These are phyloP conservation scores for Venustaconcha ellipsiformis DNA, from an alignment of 1,140 invertebrate genomes.

Conservation along the genomic window DNA sequence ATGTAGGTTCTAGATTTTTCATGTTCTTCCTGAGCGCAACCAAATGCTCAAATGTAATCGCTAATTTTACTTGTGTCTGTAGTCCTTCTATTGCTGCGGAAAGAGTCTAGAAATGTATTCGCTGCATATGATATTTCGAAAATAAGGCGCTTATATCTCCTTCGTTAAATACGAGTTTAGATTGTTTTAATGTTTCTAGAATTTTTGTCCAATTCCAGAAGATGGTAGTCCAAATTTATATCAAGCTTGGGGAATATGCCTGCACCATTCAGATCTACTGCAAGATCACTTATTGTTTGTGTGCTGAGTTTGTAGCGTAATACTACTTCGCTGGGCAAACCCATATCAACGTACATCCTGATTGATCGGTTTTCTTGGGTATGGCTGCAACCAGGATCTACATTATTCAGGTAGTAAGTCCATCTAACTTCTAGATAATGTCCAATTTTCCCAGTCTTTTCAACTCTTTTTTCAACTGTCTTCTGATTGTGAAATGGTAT, in stretches of 20 bases:
- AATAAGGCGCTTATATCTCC: conserved; percentile 29
- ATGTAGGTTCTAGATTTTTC: too few species aligned
- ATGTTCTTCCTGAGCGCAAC: too few species aligned
- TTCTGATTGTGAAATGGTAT: neutral
- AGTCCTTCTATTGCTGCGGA: conserved; percentile 14
- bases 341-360: conserved; percentile 44
- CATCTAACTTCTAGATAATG: conserved; percentile 46
- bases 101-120: conserved; percentile 41
- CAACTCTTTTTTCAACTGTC: conserved; percentile 29
- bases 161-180: conserved; percentile 33
- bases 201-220: conserved; percentile 24
- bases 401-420: conserved; percentile 49
- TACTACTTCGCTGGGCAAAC: conserved; percentile 35
- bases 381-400: conserved; percentile 31
- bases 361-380: conserved; percentile 34
- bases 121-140: conserved; percentile 39
- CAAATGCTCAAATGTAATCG: conserved; percentile 40
- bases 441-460: conserved; percentile 18
- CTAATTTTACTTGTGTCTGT: conserved; percentile 30
- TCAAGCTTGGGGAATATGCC: conserved; percentile 38
- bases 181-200: conserved; percentile 42
- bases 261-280: conserved; percentile 30
- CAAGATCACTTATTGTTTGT: conserved; percentile 34
- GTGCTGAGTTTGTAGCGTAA: conserved; percentile 27
- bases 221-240: conserved; percentile 41